These are phyloP conservation scores for Bolborhynchus lineola DNA, from an alignment of 2,113 vertebrate genomes.

Conservation along the genomic window DNA sequence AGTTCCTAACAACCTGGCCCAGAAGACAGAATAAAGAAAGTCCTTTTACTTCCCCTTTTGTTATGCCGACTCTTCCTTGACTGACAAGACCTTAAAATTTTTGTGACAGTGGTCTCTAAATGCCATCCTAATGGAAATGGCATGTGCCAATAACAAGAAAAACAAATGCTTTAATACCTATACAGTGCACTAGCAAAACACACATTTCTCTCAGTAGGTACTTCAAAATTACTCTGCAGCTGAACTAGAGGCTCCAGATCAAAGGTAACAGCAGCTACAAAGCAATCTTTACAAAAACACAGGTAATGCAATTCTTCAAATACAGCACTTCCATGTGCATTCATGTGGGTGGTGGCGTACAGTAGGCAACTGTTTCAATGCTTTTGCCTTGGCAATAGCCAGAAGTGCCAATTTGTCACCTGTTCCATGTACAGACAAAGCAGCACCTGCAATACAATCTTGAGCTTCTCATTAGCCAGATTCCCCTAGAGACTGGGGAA, in stretches of 20 bases:
- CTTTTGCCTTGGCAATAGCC: background rate
- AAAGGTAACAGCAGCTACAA: background rate
- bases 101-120: background rate
- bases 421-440: background rate
- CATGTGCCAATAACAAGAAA: background rate
- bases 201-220: background rate
- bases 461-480: background rate
- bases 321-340: fast-evolving
- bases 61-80: background rate
- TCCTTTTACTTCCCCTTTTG: background rate
- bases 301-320: background rate
- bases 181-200: background rate
- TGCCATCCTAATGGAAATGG: background rate
- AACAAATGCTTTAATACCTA: background rate
- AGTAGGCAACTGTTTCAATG: background rate
- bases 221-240: background rate
- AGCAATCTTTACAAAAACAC: background rate
- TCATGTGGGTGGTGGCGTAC: background rate
- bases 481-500: background rate
- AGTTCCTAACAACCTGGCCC: background rate
- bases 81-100: background rate
- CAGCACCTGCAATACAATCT: background rate
- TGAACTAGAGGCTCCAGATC: background rate
- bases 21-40: background rate
- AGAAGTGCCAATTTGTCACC: background rate